phyloP scores from a whole-genome alignment of 2,797 vertebrate species.

The Oreortyx pictus region DNA sequence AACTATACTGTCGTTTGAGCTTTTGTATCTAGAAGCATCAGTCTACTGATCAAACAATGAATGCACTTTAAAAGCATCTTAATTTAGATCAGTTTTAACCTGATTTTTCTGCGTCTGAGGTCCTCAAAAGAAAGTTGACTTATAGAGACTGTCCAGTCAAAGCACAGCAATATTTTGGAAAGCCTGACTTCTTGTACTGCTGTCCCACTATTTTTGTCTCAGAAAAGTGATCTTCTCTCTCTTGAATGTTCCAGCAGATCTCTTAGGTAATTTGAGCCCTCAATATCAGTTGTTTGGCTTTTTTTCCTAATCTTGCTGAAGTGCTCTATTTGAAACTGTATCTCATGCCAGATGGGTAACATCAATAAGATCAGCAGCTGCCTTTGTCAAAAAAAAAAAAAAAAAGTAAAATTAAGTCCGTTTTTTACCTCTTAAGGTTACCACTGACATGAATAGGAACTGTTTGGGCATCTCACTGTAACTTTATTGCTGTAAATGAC shows the following conservation, averaged over 20 bases:
- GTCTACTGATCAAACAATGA: conserved; percentile 11
- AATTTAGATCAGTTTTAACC: background rate
- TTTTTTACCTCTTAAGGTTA: background rate
- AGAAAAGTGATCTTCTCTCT: background rate
- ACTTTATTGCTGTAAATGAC: background rate
- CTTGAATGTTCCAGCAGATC: background rate
- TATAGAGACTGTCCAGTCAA: background rate
- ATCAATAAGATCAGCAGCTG: background rate
- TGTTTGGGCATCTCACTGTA: background rate
- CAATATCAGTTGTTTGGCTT: background rate
- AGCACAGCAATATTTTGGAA: background rate
- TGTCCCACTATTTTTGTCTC: background rate
- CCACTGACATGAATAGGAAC: background rate
- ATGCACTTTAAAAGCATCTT: conserved; percentile 29
- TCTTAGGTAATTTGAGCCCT: background rate
- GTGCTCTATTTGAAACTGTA: background rate
- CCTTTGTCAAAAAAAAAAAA: background rate
- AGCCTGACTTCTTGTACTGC: background rate
- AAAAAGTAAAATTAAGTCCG: no score
- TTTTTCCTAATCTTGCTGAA: background rate
- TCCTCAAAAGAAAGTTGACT: background rate
- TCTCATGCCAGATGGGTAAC: background rate
- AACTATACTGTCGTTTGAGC: background rate
- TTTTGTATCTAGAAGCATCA: conserved; percentile 13
- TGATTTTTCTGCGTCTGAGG: background rate